phyloP scores from a whole-genome alignment of 1,140 invertebrate species.

The Diprion similis region DNA sequence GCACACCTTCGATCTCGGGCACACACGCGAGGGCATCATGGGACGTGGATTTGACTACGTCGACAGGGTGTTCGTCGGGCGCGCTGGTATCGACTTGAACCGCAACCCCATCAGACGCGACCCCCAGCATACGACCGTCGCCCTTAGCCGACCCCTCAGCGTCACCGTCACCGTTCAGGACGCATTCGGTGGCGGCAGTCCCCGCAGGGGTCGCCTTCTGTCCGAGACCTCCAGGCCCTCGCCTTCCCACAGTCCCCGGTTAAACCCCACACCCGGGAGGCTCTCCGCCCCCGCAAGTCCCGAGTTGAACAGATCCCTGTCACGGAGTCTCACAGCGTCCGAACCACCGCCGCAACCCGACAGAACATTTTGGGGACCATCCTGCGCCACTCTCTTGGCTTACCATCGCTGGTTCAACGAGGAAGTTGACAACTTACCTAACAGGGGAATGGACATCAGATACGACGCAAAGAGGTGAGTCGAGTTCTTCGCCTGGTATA shows the following conservation, averaged over 20 bases:
- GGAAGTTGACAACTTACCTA: conserved; percentile 42
- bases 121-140: conserved; percentile 56
- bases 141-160: conserved; percentile 52
- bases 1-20: conserved; percentile 93
- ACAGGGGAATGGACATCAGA: conserved; percentile 43
- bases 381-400: conserved; percentile 53
- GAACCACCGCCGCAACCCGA: conserved; percentile 42
- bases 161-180: conserved; percentile 57
- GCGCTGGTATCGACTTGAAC: conserved; percentile 52
- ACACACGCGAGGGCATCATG: conserved; percentile 92
- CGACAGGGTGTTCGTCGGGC: conserved; percentile 74
- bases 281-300: conserved; percentile 57
- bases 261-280: conserved; percentile 35
- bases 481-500: background rate
- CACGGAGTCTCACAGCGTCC: conserved; percentile 37
- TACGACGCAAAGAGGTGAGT: conserved; percentile 55
- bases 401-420: conserved; percentile 58
- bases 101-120: conserved; percentile 52
- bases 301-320: conserved; percentile 54
- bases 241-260: conserved; percentile 23
- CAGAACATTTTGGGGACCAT: conserved; percentile 54
- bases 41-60: conserved; percentile 91
- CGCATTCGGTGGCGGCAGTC: conserved; percentile 29
- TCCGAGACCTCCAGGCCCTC: conserved; percentile 52
- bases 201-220: conserved; percentile 47